Evolutionary conservation across 2,113 vertebrate species (phyloP).

Genomic region (Cochlearius cochlearius): DNA sequence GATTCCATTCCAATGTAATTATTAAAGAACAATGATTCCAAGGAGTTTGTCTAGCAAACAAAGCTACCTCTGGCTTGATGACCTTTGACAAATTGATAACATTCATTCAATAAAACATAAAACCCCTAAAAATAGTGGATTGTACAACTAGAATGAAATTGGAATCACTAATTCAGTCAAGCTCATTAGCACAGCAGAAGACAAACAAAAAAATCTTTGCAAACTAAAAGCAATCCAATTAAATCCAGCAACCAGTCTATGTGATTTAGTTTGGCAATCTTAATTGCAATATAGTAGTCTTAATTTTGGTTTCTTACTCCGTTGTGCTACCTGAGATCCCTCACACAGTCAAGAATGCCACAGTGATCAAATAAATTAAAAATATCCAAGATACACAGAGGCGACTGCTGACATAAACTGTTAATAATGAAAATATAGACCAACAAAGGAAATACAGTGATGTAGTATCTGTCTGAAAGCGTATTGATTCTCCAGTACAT

Average conservation of each 20-base stretch:
- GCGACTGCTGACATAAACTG: conserved; percentile 64
- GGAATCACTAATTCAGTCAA: neutral
- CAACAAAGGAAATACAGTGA: conserved; percentile 61
- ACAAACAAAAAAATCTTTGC: neutral
- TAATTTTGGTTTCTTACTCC: conserved; percentile 17
- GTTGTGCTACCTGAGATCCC: conserved; percentile 15
- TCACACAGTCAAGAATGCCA: neutral
- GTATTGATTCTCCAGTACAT: conserved; percentile 72
- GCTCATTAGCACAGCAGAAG: neutral
- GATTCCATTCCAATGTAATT: neutral
- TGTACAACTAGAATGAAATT: neutral
- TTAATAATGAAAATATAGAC: conserved; percentile 68
- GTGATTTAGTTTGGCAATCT: neutral
- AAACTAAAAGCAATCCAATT: neutral
- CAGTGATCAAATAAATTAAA: conserved; percentile 64
- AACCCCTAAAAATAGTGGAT: neutral
- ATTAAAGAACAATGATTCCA: neutral
- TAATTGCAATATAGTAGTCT: neutral
- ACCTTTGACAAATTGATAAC: neutral
- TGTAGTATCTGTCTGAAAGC: conserved; percentile 67
- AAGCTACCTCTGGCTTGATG: neutral
- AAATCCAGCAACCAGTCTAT: neutral
- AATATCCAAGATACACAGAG: neutral
- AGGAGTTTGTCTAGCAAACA: neutral
- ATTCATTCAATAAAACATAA: neutral